Percentiles rank a stretch among this genome's conserved stretches.
These are phyloP conservation scores for Eupithecia inturbata DNA, from an alignment of 2,888 invertebrate species.

Conservation along the genomic window DNA sequence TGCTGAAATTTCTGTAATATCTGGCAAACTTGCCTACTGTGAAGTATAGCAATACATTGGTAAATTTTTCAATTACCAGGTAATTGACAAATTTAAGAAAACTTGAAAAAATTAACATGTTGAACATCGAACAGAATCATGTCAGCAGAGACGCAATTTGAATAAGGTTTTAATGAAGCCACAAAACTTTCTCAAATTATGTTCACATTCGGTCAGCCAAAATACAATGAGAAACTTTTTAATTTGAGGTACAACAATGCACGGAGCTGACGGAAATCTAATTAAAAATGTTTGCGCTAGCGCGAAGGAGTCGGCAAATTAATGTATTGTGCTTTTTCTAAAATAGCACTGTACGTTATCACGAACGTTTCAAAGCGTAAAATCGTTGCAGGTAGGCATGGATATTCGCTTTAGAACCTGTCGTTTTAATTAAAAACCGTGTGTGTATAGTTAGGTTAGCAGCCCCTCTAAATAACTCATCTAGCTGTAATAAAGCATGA, in stretches of 20 bases:
- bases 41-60: no score
- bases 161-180: neutral
- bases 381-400: neutral
- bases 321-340: neutral
- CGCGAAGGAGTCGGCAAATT: conserved; percentile 1
- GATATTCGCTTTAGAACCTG: neutral
- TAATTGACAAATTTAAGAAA: no score
- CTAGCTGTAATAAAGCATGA: no score
- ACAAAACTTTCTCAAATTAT: conserved; percentile 1
- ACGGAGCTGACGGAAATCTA: conserved; percentile 6
- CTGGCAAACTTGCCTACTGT: no score
- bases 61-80: no score
- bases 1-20: no score
- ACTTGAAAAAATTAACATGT: no score
- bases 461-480: neutral
- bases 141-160: neutral
- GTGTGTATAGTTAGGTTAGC: neutral
- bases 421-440: neutral
- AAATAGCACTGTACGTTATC: neutral
- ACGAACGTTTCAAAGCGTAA: neutral
- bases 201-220: neutral
- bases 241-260: conserved; percentile 4
- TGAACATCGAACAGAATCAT: neutral
- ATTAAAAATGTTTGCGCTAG: conserved; percentile 8
- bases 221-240: conserved; percentile 10